Evolutionary conservation across 2,797 vertebrate genomes (phyloP).

Genomic region (Diplodus puntazzo): DNA sequence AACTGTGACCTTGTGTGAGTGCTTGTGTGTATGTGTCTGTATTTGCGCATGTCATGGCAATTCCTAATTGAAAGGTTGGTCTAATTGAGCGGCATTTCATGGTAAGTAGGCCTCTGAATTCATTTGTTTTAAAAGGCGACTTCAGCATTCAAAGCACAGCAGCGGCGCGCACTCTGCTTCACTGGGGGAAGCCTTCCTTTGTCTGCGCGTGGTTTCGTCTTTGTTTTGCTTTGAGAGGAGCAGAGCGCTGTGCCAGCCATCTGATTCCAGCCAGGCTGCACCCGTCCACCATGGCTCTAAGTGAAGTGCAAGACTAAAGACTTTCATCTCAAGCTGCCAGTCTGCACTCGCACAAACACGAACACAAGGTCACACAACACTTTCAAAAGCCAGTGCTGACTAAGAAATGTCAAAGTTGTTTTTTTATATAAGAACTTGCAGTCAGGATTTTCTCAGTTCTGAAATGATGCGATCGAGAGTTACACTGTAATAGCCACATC

Average conservation of each 20-base stretch:
- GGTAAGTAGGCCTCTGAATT: constrained; percentile 55
- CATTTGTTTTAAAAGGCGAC: constrained; percentile 63
- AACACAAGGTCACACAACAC: constrained; percentile 55
- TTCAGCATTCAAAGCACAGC: constrained; percentile 61
- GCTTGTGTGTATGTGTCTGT: background rate
- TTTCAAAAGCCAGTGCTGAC: constrained; percentile 45
- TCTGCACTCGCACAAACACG: constrained; percentile 44
- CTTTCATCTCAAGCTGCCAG: constrained; percentile 71
- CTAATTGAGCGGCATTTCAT: constrained; percentile 60
- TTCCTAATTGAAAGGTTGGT: constrained; percentile 53
- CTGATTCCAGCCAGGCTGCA: constrained; percentile 65
- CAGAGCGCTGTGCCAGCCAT: constrained; percentile 49
- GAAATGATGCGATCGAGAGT: constrained; percentile 5
- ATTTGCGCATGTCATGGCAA: constrained; percentile 20
- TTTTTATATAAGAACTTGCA: constrained; percentile 20
- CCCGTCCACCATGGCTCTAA: constrained; percentile 38
- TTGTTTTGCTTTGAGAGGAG: constrained; percentile 69
- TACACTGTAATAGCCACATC: background rate
- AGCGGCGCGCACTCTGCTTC: constrained; percentile 28
- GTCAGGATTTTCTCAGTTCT: constrained; percentile 20
- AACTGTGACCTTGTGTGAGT: constrained; percentile 42
- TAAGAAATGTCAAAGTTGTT: constrained; percentile 51
- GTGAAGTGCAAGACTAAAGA: constrained; percentile 66
- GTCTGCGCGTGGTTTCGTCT: constrained; percentile 57
- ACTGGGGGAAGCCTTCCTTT: constrained; percentile 57